Evolutionary conservation across 2,113 vertebrate genomes (phyloP).

Genomic region (Hippocampus guttulatus): DNA sequence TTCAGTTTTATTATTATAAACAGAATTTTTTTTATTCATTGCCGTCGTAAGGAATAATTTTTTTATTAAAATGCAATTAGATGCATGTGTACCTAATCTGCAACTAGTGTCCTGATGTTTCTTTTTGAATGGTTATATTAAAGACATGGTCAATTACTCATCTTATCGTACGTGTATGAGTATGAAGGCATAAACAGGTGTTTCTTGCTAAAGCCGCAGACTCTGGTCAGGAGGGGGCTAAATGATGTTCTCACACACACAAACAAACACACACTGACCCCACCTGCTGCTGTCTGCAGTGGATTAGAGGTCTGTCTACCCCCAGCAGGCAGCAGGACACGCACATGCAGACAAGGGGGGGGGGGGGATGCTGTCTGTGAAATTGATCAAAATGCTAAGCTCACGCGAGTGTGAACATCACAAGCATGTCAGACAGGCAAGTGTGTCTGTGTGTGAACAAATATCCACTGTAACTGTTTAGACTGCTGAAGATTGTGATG

Average conservation of each 20-base stretch:
- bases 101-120: too few species aligned
- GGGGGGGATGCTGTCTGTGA: constrained; percentile 44
- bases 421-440: background rate
- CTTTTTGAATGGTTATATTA: background rate
- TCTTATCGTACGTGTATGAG: constrained; percentile 34
- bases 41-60: background rate
- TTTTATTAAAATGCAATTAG: background rate
- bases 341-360: constrained; percentile 35
- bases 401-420: constrained; percentile 10
- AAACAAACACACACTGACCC: constrained; percentile 22
- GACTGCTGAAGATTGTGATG: background rate
- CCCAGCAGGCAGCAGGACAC: constrained; percentile 58
- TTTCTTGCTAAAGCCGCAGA: constrained; percentile 55
- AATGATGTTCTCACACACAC: constrained; percentile 38
- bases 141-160: background rate
- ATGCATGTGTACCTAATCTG: background rate
- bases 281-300: constrained; percentile 60
- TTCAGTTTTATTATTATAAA: too few species aligned
- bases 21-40: background rate
- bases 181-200: constrained; percentile 63
- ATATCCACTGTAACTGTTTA: background rate
- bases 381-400: constrained; percentile 55
- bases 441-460: background rate
- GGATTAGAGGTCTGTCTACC: constrained; percentile 66
- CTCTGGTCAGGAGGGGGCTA: constrained; percentile 44